Evolutionary conservation across 37 sponge, comb jelly and placozoan species (phyloP), one percentile per base, ranked within the genome.

Genomic region (Theonella swinhoei): DNA sequence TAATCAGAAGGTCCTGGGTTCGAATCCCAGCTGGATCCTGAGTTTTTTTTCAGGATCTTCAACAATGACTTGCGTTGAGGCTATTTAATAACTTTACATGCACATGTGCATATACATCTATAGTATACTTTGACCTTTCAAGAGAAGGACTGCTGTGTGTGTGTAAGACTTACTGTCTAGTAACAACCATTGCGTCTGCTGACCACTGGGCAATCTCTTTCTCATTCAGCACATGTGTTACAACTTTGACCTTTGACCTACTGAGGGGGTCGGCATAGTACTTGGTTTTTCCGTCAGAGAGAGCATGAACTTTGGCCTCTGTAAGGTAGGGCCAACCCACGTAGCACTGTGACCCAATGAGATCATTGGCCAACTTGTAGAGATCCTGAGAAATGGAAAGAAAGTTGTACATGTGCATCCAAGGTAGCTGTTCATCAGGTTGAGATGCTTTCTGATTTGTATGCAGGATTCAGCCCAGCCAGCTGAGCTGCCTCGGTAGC

Each of bases 261-360:
- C 38, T 40, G 42, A 30, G 29, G 39, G 35, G 23, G 77, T 77
- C 64, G 24, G 38, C 20, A 38, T 1, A 38, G 47, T 39, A 84
- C 81, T 74, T 81, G 25, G 42, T 60, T 3, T 74, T 72, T 11
- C 81, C 77, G 65, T 87, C 86, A 42, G 88, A 87, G 28, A 94
- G 40, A 39, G 87, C 83, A 20, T 80, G 78, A 3, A 98, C 90
- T 28, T 89, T 80, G 54, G 96, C 95, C 80, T 94, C 93, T 40
- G 88, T 82, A 20, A 96, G 88, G 65, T 92, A 92, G 0, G 96
- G 96, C 91, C 95, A 98, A 4, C 85, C 88, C 32, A 98, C 96
- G 41, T 83, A 87, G 36, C 82, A 76, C 5, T 58, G 43, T 80
- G 86, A 77, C 8, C 91, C 96, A 68, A 98, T 63, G 39, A 94